phyloP scores from a whole-genome alignment of 1,140 invertebrate species.

The Oryzaephilus surinamensis region DNA sequence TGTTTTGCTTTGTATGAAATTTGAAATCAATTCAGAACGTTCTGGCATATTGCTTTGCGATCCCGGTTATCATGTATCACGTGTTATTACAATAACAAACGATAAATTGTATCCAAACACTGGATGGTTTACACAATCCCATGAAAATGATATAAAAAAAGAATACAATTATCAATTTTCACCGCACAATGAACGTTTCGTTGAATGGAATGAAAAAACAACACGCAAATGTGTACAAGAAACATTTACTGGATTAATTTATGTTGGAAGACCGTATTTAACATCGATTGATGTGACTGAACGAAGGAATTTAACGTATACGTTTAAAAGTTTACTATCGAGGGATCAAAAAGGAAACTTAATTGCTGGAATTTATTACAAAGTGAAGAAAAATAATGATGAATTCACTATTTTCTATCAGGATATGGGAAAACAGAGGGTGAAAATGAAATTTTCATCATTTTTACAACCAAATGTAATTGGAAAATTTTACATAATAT shows the following conservation, averaged over 20 bases:
- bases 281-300: slow-evolving; percentile 78
- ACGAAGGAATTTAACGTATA: slow-evolving; percentile 78
- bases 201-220: slow-evolving; percentile 70
- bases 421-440: slow-evolving; percentile 49
- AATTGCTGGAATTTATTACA: slow-evolving; percentile 75
- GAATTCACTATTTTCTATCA: slow-evolving; percentile 74
- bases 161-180: slow-evolving; percentile 71
- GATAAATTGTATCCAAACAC: slow-evolving; percentile 78
- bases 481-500: slow-evolving; percentile 38
- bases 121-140: slow-evolving; percentile 64
- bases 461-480: slow-evolving; percentile 50
- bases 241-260: slow-evolving; percentile 56
- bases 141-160: slow-evolving; percentile 59
- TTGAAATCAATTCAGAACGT: slow-evolving; percentile 60
- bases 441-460: slow-evolving; percentile 58
- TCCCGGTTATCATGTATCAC: slow-evolving; percentile 80
- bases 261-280: slow-evolving; percentile 63
- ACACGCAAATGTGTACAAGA: slow-evolving; percentile 48
- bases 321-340: slow-evolving; percentile 71
- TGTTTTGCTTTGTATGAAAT: slow-evolving; percentile 67
- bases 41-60: slow-evolving; percentile 69
- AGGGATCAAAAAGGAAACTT: slow-evolving; percentile 71
- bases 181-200: slow-evolving; percentile 54
- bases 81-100: slow-evolving; percentile 76
- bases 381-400: slow-evolving; percentile 48